Evolutionary conservation across 1,140 invertebrate species (phyloP).

Genomic region (Idris sp.): DNA sequence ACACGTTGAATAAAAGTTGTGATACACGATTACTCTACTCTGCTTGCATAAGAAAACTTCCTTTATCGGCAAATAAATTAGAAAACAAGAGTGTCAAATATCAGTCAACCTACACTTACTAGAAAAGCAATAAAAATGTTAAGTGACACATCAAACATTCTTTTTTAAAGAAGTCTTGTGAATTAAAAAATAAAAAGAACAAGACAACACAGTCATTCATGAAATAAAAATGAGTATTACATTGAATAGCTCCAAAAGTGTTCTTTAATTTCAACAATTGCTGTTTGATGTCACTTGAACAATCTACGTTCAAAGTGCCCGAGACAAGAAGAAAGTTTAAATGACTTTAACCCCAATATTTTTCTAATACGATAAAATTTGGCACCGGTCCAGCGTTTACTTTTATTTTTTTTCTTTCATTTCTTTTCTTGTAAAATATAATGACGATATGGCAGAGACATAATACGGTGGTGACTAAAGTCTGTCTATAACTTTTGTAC

Average conservation of each 20-base stretch:
- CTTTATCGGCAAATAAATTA: conserved; percentile 26
- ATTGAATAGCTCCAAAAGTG: conserved; percentile 27
- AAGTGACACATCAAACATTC: conserved; percentile 7
- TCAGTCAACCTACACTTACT: not conserved
- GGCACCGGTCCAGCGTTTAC: conserved; percentile 22
- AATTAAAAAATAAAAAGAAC: too few species aligned
- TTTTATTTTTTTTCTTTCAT: too few species aligned
- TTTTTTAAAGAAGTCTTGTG: too few species aligned
- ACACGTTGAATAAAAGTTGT: too few species aligned
- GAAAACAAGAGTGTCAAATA: not conserved
- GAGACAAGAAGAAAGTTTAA: conserved; percentile 52
- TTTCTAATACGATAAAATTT: conserved; percentile 48
- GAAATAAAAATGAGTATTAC: conserved; percentile 10
- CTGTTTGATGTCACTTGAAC: conserved; percentile 52
- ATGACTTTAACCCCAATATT: conserved; percentile 46
- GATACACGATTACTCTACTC: too few species aligned
- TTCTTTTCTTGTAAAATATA: conserved; percentile 41
- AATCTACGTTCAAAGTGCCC: conserved; percentile 24
- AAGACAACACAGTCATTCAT: too few species aligned
- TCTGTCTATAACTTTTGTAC: conserved; percentile 49
- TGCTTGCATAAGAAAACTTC: conserved; percentile 14
- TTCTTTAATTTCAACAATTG: conserved; percentile 45
- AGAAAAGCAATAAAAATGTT: conserved; percentile 8
- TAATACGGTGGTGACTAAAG: conserved; percentile 49
- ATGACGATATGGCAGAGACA: conserved; percentile 37